Conservation (phyloP, 2,113 vertebrate species). For the Tachysurus fulvidraco region DNA sequence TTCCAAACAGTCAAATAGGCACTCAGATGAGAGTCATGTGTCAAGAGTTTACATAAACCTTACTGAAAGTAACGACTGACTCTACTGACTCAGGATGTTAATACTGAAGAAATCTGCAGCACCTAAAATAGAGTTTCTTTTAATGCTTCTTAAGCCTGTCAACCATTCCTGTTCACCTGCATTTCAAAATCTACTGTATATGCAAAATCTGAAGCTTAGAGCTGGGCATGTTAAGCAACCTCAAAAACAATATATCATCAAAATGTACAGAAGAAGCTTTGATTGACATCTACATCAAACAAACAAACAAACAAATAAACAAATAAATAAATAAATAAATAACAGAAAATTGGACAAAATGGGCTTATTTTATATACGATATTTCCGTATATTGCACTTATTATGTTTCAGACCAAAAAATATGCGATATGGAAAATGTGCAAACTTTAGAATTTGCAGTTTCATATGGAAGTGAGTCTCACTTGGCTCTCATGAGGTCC, state of each 20-base stretch:
- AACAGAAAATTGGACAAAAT: background rate
- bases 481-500: constrained; percentile 98
- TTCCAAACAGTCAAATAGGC: background rate
- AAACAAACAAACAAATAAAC: background rate
- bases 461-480: constrained; percentile 59
- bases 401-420: background rate
- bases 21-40: background rate
- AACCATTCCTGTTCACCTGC: background rate
- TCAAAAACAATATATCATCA: background rate
- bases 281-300: background rate
- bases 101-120: background rate
- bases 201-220: background rate
- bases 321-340: background rate
- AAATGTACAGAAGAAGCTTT: background rate
- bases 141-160: background rate
- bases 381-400: background rate
- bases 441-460: background rate
- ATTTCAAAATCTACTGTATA: background rate
- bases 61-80: background rate
- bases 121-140: background rate
- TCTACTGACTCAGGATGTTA: background rate
- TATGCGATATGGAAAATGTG: background rate
- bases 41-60: background rate
- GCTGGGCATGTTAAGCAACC: background rate
- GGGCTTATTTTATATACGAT: background rate